Evolutionary conservation across 2,888 invertebrate genomes (phyloP).

Genomic region (Amphipoea lucens): DNA sequence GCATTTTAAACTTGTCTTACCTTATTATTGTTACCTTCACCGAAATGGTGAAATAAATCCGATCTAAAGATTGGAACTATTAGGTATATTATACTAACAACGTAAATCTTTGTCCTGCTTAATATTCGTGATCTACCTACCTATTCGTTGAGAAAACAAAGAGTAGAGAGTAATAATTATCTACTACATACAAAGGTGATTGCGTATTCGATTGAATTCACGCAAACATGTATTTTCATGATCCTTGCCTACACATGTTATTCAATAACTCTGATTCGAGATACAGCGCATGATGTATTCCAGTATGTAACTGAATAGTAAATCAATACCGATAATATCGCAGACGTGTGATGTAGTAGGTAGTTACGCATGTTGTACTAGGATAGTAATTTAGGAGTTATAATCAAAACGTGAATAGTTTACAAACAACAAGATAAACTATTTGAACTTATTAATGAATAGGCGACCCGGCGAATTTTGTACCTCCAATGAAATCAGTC

Average conservation of each 20-base stretch:
- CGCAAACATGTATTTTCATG: background rate
- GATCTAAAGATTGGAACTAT: background rate
- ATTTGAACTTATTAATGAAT: slow-evolving; percentile 9
- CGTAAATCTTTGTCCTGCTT: background rate
- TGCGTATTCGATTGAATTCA: background rate
- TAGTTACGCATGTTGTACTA: background rate
- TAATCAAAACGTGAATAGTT: slow-evolving; percentile 19
- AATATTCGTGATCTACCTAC: background rate
- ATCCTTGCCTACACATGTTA: slow-evolving; percentile 21
- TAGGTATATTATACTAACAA: background rate
- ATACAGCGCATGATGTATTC: slow-evolving; percentile 12
- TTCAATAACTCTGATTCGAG: slow-evolving; percentile 22
- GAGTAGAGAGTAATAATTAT: no score
- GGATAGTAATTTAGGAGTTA: background rate
- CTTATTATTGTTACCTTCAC: background rate
- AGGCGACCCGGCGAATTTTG: background rate
- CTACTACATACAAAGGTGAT: background rate
- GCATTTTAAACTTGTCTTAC: slow-evolving; percentile 2
- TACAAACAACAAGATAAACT: slow-evolving; percentile 4
- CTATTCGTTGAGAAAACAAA: slow-evolving; percentile 2
- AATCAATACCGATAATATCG: slow-evolving; percentile 11
- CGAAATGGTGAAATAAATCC: background rate
- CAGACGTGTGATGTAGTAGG: slow-evolving; percentile 3
- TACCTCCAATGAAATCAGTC: no score
- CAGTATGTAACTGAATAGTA: slow-evolving; percentile 16